Conservation (phyloP, 2,113 vertebrate species). For the Neofelis nebulosa region DNA sequence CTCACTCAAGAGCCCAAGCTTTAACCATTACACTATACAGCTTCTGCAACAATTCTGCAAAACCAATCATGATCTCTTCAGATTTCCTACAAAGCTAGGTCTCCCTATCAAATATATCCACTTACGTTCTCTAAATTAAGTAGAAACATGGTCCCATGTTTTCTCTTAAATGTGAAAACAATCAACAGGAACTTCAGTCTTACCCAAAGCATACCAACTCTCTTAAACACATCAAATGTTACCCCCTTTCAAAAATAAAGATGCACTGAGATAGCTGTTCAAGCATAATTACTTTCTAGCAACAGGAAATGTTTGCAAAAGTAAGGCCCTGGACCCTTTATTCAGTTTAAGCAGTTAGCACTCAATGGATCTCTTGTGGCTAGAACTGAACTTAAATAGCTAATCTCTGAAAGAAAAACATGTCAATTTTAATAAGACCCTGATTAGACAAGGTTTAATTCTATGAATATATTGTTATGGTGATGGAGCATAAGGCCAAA, state of each 20-base stretch:
- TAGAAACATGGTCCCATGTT: constrained; percentile 34
- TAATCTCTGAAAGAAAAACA: constrained; percentile 58
- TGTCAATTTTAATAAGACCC: constrained; percentile 21
- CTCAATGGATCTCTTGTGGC: not conserved
- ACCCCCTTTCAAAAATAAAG: constrained; percentile 48
- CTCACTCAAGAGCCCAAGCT: not conserved
- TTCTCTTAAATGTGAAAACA: constrained; percentile 28
- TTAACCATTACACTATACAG: not conserved
- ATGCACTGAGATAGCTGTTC: not conserved
- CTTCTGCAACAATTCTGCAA: not conserved
- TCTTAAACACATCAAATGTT: constrained; percentile 42
- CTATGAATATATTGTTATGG: not conserved
- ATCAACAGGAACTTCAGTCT: constrained; percentile 14
- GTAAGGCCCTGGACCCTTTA: constrained; percentile 17
- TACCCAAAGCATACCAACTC: constrained; percentile 7
- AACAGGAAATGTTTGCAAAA: constrained; percentile 54
- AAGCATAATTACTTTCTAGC: constrained; percentile 37
- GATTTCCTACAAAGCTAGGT: not conserved
- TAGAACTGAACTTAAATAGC: not conserved
- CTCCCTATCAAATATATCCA: not conserved
- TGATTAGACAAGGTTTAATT: constrained; percentile 29
- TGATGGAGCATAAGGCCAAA: not conserved
- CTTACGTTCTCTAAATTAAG: constrained; percentile 45
- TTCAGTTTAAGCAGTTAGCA: constrained; percentile 29
- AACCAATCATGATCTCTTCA: not conserved